Percentiles rank a stretch among this genome's conserved stretches.
phyloP scores from a whole-genome alignment of 2,113 vertebrate genomes.

The Bombycilla garrulus region DNA sequence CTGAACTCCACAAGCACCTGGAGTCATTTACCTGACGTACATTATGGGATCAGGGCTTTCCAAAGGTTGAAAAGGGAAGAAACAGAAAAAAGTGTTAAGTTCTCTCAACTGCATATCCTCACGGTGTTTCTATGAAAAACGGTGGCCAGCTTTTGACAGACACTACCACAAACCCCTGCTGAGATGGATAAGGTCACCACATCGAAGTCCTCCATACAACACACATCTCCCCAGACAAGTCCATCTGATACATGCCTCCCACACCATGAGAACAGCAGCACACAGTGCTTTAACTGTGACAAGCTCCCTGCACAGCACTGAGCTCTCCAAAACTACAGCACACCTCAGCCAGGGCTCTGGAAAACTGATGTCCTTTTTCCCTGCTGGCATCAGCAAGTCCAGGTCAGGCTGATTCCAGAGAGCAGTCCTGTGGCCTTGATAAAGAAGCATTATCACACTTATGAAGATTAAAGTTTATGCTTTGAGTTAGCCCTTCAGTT shows the following conservation, averaged over 20 bases:
- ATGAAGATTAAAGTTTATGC: neutral
- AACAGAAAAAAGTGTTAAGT: neutral
- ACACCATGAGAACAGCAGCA: neutral
- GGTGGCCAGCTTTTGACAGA: neutral
- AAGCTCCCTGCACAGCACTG: accelerated
- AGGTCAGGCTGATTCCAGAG: neutral
- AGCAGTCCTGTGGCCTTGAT: neutral
- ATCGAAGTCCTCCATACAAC: neutral
- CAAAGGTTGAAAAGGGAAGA: neutral
- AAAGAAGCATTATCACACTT: neutral
- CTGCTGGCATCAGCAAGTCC: neutral
- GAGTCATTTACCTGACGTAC: neutral
- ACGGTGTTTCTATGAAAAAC: neutral
- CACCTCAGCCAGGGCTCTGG: neutral
- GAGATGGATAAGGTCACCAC: neutral
- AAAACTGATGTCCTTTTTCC: neutral
- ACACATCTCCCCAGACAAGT: neutral
- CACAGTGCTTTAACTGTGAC: neutral
- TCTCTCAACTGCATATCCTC: neutral
- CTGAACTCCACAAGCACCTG: neutral
- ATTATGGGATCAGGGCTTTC: neutral
- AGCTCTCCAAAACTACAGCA: neutral
- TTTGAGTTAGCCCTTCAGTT: neutral
- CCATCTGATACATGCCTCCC: neutral
- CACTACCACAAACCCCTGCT: neutral